A percentile compares a stretch with the other conserved stretches of the same genome.
Evolutionary conservation across 2,797 vertebrate species (phyloP).

Genomic region (Tachyglossus aculeatus): DNA sequence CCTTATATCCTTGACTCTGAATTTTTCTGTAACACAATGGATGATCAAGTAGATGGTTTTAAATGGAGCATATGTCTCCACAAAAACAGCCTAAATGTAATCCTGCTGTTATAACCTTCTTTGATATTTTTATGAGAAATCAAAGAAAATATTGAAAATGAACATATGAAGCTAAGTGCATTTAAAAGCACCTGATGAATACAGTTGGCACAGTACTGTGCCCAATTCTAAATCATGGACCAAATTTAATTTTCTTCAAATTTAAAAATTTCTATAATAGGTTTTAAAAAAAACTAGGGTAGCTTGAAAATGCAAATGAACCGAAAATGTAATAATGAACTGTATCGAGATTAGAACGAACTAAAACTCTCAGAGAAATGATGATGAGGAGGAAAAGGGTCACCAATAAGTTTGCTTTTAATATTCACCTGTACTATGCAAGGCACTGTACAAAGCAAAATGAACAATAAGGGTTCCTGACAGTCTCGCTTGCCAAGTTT

Average conservation of each 20-base stretch:
- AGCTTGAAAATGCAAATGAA: too few species aligned
- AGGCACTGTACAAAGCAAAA: too few species aligned
- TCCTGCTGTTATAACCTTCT: neutral
- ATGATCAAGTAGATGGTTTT: neutral
- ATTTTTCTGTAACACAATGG: neutral
- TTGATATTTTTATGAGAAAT: neutral
- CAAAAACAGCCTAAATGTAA: neutral
- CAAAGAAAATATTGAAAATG: neutral
- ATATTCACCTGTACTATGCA: too few species aligned
- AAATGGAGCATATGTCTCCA: constrained; percentile 3
- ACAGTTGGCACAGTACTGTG: constrained; percentile 32
- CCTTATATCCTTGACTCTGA: too few species aligned
- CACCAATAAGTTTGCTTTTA: too few species aligned
- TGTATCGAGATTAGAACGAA: too few species aligned
- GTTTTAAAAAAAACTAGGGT: constrained; percentile 17
- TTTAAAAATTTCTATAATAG: constrained; percentile 9
- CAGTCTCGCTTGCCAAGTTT: too few species aligned
- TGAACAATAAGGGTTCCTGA: too few species aligned
- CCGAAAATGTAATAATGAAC: too few species aligned
- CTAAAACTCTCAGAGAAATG: too few species aligned
- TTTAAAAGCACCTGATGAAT: constrained; percentile 44
- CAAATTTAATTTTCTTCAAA: constrained; percentile 8
- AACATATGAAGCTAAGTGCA: neutral
- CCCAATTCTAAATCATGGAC: neutral
- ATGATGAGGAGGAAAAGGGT: too few species aligned